These are phyloP conservation scores for Montifringilla adamsi DNA, from an alignment of 2,113 vertebrate genomes.

Conservation along the genomic window DNA sequence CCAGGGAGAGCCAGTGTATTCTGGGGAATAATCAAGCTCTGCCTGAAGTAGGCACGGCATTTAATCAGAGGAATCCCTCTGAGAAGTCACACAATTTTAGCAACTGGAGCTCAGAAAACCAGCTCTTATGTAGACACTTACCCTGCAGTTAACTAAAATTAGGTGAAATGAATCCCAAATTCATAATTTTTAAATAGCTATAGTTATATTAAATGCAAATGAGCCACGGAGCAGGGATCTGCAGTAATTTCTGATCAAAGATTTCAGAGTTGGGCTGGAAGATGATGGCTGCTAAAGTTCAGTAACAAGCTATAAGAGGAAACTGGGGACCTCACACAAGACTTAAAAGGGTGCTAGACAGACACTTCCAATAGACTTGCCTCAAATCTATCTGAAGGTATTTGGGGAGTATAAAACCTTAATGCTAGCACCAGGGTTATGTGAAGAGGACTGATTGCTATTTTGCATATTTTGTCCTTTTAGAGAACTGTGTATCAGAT, in stretches of 20 bases:
- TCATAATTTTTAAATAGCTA: background rate
- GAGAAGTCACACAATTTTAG: background rate
- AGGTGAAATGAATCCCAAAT: background rate
- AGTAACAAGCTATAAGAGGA: background rate
- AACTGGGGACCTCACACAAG: background rate
- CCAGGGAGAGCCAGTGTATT: background rate
- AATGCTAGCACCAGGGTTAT: background rate
- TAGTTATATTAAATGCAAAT: background rate
- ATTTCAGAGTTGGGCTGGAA: background rate
- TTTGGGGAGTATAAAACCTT: background rate
- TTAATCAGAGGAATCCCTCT: background rate
- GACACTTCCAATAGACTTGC: background rate
- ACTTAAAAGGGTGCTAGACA: background rate
- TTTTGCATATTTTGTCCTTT: conserved; percentile 4
- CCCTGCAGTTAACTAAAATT: background rate
- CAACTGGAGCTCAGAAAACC: background rate
- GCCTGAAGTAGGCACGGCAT: background rate
- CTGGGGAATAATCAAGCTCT: background rate
- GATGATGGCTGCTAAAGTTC: background rate
- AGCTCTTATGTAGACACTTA: background rate
- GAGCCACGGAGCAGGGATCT: background rate
- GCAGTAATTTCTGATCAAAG: background rate
- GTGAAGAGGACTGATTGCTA: background rate
- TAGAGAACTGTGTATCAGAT: background rate
- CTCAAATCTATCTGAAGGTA: background rate